phyloP scores from a whole-genome alignment of 2,888 invertebrate genomes.

The Dryococelus australis region DNA sequence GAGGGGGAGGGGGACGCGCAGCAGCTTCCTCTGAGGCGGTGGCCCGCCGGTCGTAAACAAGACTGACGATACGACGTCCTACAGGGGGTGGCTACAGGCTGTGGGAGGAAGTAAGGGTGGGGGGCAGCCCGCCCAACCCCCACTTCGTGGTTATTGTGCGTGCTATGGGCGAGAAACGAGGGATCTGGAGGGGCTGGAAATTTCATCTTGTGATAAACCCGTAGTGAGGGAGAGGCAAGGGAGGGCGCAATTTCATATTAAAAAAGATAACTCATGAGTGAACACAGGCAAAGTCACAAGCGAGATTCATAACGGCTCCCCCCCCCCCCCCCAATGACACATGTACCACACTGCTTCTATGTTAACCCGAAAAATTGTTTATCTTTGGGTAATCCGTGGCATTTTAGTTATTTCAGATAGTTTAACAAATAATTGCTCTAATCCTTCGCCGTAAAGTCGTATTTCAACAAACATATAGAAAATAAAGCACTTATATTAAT shows the following conservation, averaged over 20 bases:
- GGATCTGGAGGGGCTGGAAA: not conserved
- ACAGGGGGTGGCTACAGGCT: not conserved
- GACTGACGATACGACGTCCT: not conserved
- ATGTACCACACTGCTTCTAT: too few relatives aligned
- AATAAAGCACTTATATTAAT: too few relatives aligned
- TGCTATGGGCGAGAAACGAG: not conserved
- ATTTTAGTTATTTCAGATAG: too few relatives aligned
- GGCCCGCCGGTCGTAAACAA: not conserved
- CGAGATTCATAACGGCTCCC: not conserved
- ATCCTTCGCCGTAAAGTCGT: too few relatives aligned
- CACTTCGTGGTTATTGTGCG: constrained; percentile 16
- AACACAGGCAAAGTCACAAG: not conserved
- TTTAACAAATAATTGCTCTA: too few relatives aligned
- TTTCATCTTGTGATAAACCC: not conserved
- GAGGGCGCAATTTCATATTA: not conserved
- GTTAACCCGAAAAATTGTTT: too few relatives aligned
- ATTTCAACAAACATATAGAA: too few relatives aligned
- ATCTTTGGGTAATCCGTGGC: too few relatives aligned
- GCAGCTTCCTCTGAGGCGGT: not conserved
- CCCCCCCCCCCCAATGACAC: too few relatives aligned
- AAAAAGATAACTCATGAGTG: constrained; percentile 16
- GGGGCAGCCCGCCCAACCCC: not conserved
- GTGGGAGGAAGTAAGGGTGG: not conserved
- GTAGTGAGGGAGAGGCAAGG: not conserved
- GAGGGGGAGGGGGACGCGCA: not conserved